Evolutionary conservation across 2,888 invertebrate species (phyloP).

Genomic region (Cheilosia soror): DNA sequence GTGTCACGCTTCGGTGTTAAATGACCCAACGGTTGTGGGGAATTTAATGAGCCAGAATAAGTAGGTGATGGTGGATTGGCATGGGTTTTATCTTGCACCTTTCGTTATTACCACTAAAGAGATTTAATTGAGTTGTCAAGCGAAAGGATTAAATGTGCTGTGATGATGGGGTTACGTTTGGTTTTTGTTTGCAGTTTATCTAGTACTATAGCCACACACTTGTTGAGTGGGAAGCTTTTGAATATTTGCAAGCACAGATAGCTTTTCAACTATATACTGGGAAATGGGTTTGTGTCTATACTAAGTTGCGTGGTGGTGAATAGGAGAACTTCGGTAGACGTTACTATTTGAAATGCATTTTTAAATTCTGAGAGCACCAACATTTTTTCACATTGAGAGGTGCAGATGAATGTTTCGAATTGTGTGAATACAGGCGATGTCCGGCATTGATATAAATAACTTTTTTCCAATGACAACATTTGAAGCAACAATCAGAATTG

Average conservation of each 20-base stretch:
- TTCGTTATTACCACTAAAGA: conserved; percentile 40
- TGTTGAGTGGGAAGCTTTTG: conserved; percentile 9
- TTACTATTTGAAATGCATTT: conserved; percentile 1
- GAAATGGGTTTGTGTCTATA: conserved; percentile 39
- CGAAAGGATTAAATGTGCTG: conserved; percentile 46
- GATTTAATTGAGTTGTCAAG: conserved; percentile 53
- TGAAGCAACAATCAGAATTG: background rate
- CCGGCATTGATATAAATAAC: too few species aligned
- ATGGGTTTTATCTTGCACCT: conserved; percentile 10
- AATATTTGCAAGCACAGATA: background rate
- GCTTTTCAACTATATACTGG: conserved; percentile 44
- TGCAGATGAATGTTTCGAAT: background rate
- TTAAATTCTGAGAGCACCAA: background rate
- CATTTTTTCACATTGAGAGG: too few species aligned
- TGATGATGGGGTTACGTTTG: conserved; percentile 1
- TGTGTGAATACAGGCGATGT: background rate
- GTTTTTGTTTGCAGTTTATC: conserved; percentile 7
- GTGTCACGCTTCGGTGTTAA: conserved; percentile 35
- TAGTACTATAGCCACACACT: background rate
- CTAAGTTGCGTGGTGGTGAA: conserved; percentile 14
- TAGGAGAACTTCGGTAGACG: conserved; percentile 33
- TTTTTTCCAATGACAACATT: too few species aligned
- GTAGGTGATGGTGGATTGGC: background rate
- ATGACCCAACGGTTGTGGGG: conserved; percentile 7
- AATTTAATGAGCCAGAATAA: conserved; percentile 30